These are phyloP conservation scores for Cyclophora punctaria DNA, from an alignment of 2,888 invertebrate genomes.

Conservation along the genomic window DNA sequence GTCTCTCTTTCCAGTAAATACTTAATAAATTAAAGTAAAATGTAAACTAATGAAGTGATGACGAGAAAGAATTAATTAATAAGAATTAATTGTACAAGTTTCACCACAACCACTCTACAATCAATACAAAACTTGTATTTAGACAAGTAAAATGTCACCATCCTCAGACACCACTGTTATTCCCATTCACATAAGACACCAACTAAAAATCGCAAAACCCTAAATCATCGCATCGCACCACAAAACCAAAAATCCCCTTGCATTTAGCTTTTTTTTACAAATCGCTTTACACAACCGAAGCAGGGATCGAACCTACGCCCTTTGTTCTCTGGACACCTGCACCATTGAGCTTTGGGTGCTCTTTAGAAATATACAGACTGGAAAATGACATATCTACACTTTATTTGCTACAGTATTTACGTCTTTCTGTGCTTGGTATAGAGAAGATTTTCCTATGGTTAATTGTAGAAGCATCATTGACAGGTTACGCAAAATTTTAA, in stretches of 20 bases:
- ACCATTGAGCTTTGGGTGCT: slow-evolving; percentile 62
- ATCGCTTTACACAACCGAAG: slow-evolving; percentile 45
- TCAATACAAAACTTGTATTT: background rate
- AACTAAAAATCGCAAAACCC: slow-evolving; percentile 14
- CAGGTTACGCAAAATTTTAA: slow-evolving; percentile 43
- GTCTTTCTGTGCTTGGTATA: rapidly evolving
- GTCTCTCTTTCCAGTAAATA: too few species aligned
- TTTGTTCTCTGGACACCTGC: slow-evolving; percentile 68
- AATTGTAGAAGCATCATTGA: slow-evolving; percentile 28
- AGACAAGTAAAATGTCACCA: background rate
- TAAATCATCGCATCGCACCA: slow-evolving; percentile 10
- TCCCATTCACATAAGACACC: background rate
- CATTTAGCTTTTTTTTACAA: slow-evolving; percentile 30
- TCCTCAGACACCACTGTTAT: background rate
- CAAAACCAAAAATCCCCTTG: slow-evolving; percentile 14
- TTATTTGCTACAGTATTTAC: slow-evolving; percentile 1
- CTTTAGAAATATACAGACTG: slow-evolving; percentile 45
- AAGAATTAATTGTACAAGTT: background rate
- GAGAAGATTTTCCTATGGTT: slow-evolving; percentile 11
- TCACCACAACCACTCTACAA: background rate
- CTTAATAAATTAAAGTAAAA: too few species aligned
- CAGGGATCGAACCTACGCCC: slow-evolving; percentile 58
- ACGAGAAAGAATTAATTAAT: too few species aligned
- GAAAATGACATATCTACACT: slow-evolving; percentile 26
- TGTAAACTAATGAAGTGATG: too few species aligned